These are phyloP conservation scores for Otolemur garnettii DNA, from an alignment of 2,113 vertebrate species.

Conservation along the genomic window DNA sequence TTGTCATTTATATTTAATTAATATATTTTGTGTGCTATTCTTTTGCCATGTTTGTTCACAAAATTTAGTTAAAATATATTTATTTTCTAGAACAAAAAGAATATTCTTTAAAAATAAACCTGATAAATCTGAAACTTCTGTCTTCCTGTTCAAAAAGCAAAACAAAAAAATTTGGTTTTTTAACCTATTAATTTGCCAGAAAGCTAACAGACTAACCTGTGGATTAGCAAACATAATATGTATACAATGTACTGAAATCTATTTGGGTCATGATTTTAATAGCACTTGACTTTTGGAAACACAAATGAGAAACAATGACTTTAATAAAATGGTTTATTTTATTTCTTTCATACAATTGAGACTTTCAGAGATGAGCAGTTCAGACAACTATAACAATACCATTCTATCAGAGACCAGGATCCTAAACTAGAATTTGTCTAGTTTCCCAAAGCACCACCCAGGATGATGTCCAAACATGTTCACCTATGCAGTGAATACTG, in stretches of 20 bases:
- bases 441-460: neutral
- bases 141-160: neutral
- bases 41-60: neutral
- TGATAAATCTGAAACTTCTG: neutral
- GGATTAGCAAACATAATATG: neutral
- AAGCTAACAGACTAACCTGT: neutral
- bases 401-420: neutral
- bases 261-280: neutral
- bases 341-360: neutral
- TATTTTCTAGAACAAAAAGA: neutral
- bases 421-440: neutral
- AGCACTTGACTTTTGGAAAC: neutral
- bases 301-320: neutral
- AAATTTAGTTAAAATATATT: neutral
- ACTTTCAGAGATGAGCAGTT: neutral
- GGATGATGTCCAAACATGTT: neutral
- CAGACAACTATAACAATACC: neutral
- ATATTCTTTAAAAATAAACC: neutral
- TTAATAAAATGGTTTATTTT: neutral
- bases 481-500: fast-evolving
- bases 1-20: neutral
- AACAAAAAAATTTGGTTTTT: neutral
- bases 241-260: neutral
- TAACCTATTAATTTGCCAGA: neutral
- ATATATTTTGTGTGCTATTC: neutral